Base-by-base conservation (phyloP, 2,888 invertebrate species). In the Rotaria macrura region DNA sequence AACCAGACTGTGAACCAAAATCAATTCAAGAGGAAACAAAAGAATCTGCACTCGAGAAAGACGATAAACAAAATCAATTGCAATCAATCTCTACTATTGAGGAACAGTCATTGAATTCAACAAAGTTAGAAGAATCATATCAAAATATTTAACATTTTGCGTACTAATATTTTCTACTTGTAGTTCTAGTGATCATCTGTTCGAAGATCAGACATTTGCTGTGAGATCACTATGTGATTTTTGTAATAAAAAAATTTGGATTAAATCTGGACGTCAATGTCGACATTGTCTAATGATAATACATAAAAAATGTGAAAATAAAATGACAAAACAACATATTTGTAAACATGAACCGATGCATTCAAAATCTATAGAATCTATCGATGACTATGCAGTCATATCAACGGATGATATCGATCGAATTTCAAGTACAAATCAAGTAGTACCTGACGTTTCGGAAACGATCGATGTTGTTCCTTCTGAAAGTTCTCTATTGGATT, bases 231-330 rank as follows among this genome's bases (percentile, higher is more conserved):
- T 43, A 25, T 79, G 79, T 25, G 25, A 0, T 43, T 43, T 2
- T 79, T 79, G 79, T 43, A 43, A 12, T n/a, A 79, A 43, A 79
- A 79, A 79, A n/a, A 79, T 79, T n/a, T 79, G 79, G 79, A 43
- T 43, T 7, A 43, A 43, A 79, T 9, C 40, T 2, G 79, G 79
- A n/a, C 43, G 79, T 4, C 40, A 43, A 12, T 79, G 79, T 79
- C 43, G 43, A 10, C 1, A 40, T 79, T 79, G 79, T 43, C 43
- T n/a, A 25, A 79, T 43, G 10, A 43, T 1, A 4, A 43, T 79
- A n/a, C 79, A 79, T 25, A 79, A 43, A 79, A 79, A 79, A 79
- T 79, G 79, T 40, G 79, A 79, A 79, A 43, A 40, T 4, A 79
- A 14, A 43, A 43, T 7, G 4, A 43, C 0, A 1, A 17, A 3